These are phyloP conservation scores for Epirrhoe tristata DNA, from an alignment of 2,888 invertebrate genomes.

Conservation along the genomic window DNA sequence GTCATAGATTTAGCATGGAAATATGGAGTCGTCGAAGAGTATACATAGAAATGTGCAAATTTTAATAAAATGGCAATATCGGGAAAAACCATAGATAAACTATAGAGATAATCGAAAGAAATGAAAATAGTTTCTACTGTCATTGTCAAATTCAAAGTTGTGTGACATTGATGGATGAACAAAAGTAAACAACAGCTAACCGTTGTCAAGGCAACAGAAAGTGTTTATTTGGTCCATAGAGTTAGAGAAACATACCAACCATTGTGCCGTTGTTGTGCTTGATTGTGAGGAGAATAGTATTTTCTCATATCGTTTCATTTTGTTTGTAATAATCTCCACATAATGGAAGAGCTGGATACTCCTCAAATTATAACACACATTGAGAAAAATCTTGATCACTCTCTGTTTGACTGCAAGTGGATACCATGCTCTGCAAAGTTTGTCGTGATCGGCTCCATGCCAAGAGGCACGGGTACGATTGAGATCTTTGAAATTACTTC, in stretches of 20 bases:
- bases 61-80: no score
- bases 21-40: no score
- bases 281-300: conserved; percentile 40
- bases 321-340: neutral
- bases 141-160: no score
- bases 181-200: neutral
- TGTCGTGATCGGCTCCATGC: conserved; percentile 93
- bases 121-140: no score
- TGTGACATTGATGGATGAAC: neutral
- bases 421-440: conserved; percentile 97
- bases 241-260: no score
- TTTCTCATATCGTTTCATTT: neutral
- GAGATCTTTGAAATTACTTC: conserved; percentile 92
- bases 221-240: conserved; percentile 54
- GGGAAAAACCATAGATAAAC: no score
- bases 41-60: no score
- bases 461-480: conserved; percentile 93
- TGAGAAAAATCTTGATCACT: conserved; percentile 93
- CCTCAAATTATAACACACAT: conserved; percentile 96
- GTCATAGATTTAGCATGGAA: no score
- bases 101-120: no score
- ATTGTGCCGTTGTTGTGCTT: conserved; percentile 24
- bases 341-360: conserved; percentile 86
- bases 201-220: conserved; percentile 62
- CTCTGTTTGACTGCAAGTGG: conserved; percentile 97